Evolutionary conservation across 2,888 invertebrate genomes (phyloP), one percentile per base, ranked within the genome.

Genomic region (Cosmopolites sordidus): DNA sequence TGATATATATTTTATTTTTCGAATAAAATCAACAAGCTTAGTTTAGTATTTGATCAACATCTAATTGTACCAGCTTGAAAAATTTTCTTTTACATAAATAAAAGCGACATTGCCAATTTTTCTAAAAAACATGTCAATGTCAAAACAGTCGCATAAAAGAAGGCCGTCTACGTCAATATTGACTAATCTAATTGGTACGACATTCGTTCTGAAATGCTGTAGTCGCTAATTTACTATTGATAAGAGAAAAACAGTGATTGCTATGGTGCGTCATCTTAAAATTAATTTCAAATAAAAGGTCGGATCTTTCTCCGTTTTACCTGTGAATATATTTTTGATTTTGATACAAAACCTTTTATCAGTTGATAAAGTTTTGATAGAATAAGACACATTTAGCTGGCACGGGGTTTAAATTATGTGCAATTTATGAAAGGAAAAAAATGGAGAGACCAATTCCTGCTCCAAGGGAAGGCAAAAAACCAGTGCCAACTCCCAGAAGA

Each of bases 401-500:
- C n/a, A 22, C 8, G 22, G 22, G 22, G 22, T 5, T 22, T 22
- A 9, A 33, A 33, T 33, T 33, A 33, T 27, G 33, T 33, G 33
- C 33, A 12, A 33, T 22, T 22, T 12, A 33, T 12, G 11, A 33
- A 3, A 12, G 4, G 12, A 40, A 40, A 12, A 38, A 15, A 29
- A 57, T 53, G 53, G 53, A 53, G 15, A 44, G 50, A 22, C 57
- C 57, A 53, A 52, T 57, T 46, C 53, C 57, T 42, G 54, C 54
- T 38, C 58, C 54, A 16, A 58, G 55, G 47, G 58, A 73, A 27
- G 53, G 64, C 2, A 77, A 78, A 59, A 75, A 72, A 48, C 81
- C 81, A 1, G 73, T 80, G 9, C 81, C 81, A 11, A 74, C 78
- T 22, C 81, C 81, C 18, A 75, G 81, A 51, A 76, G 74, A 22